phyloP scores from a whole-genome alignment of 2,888 invertebrate genomes.

The Drosophila neonasuta region DNA sequence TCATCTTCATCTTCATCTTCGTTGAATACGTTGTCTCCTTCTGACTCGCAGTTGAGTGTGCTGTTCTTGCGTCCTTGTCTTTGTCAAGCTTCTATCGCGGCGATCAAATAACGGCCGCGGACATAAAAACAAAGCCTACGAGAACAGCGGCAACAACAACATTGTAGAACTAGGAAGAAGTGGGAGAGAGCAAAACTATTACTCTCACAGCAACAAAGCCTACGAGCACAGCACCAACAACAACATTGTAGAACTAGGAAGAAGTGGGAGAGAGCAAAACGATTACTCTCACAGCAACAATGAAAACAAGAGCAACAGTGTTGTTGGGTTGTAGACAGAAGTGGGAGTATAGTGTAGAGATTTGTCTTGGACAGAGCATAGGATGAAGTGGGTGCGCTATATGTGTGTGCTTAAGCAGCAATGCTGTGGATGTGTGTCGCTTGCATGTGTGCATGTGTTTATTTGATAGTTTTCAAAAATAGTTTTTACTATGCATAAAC shows the following conservation, averaged over 20 bases:
- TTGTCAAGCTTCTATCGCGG: slow-evolving; percentile 4
- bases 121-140: slow-evolving; percentile 31
- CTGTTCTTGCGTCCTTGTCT: neutral
- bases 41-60: neutral
- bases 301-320: neutral
- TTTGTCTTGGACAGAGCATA: neutral
- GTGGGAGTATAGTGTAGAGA: neutral
- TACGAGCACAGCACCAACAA: neutral
- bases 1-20: slow-evolving; percentile 10
- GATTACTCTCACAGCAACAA: neutral
- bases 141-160: slow-evolving; percentile 26
- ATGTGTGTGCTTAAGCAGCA: neutral
- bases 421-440: neutral
- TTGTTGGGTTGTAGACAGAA: neutral
- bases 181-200: neutral
- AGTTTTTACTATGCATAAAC: slow-evolving; percentile 48
- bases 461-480: slow-evolving; percentile 47
- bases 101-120: slow-evolving; percentile 61
- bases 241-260: neutral
- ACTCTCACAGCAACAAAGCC: neutral
- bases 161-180: neutral
- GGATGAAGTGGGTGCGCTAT: neutral
- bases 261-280: slow-evolving; percentile 2
- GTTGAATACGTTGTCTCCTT: slow-evolving; percentile 6
- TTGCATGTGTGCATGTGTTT: slow-evolving; percentile 1